phyloP scores from a whole-genome alignment of 2,888 invertebrate species.

The Tholera decimalis region DNA sequence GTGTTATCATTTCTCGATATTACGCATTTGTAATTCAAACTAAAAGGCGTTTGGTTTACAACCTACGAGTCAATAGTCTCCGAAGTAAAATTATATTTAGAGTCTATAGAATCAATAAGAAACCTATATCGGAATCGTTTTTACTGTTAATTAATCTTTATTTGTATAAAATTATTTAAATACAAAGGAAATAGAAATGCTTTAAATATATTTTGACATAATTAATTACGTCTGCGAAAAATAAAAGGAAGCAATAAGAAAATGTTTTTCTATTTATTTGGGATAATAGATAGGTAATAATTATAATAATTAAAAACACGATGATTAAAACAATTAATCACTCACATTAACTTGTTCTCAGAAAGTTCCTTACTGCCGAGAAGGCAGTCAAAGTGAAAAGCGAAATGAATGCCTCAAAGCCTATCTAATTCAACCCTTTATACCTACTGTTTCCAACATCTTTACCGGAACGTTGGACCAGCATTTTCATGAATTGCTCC shows the following conservation, averaged over 20 bases:
- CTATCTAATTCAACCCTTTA: constrained; percentile 77
- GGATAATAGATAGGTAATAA: neutral
- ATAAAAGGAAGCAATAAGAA: neutral
- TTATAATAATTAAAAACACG: neutral
- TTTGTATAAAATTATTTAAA: no score
- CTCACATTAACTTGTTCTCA: constrained; percentile 9
- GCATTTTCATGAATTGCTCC: constrained; percentile 85
- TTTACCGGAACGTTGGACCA: constrained; percentile 79
- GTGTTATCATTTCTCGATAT: constrained; percentile 70
- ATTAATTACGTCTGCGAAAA: neutral
- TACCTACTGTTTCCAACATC: constrained; percentile 77
- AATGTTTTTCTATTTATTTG: neutral
- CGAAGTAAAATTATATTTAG: neutral
- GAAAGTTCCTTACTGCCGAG: constrained; percentile 8
- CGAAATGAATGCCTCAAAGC: constrained; percentile 64
- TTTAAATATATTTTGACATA: neutral
- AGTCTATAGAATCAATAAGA: neutral
- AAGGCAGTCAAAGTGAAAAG: constrained; percentile 48
- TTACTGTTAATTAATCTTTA: neutral
- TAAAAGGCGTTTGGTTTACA: constrained; percentile 10
- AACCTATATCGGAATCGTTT: neutral
- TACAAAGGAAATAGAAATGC: no score
- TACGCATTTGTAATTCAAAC: constrained; percentile 45
- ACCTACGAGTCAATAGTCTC: neutral
- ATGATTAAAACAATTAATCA: constrained; percentile 24